Evolutionary conservation across 2,797 vertebrate species (phyloP).

Genomic region (Psittacula derbiana): DNA sequence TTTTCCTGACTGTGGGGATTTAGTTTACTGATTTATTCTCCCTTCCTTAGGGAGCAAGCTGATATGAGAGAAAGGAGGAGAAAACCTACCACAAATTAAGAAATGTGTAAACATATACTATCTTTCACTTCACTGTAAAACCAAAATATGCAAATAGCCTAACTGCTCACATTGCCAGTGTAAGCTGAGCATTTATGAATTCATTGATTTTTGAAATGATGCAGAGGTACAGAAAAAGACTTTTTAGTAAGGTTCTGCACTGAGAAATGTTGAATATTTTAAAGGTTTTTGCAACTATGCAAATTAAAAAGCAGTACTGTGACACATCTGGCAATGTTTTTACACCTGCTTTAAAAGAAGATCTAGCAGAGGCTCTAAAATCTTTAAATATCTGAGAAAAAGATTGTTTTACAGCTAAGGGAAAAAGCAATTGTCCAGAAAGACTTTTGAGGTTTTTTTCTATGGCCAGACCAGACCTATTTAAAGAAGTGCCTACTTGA

Average conservation of each 20-base stretch:
- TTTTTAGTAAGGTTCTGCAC: neutral
- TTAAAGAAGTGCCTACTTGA: neutral
- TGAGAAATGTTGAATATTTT: neutral
- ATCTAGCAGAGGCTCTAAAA: neutral
- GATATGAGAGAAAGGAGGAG: neutral
- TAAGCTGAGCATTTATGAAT: slow-evolving; percentile 14
- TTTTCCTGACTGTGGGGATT: neutral
- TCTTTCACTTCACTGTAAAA: neutral
- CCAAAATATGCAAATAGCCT: neutral
- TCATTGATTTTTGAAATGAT: neutral
- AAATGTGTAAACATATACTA: neutral
- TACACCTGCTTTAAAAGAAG: neutral
- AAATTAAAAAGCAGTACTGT: neutral
- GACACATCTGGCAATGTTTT: neutral
- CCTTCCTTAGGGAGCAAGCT: neutral
- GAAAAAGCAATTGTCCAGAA: neutral
- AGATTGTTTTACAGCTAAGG: neutral
- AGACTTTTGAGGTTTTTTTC: neutral
- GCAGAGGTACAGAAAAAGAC: neutral
- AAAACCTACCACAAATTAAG: neutral
- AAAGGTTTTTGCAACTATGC: neutral
- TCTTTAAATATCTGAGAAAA: neutral
- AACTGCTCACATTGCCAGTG: neutral
- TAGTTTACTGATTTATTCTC: neutral
- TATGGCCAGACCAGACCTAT: no score